phyloP scores from a whole-genome alignment of 1,140 invertebrate species.

The Papilio xuthus region DNA sequence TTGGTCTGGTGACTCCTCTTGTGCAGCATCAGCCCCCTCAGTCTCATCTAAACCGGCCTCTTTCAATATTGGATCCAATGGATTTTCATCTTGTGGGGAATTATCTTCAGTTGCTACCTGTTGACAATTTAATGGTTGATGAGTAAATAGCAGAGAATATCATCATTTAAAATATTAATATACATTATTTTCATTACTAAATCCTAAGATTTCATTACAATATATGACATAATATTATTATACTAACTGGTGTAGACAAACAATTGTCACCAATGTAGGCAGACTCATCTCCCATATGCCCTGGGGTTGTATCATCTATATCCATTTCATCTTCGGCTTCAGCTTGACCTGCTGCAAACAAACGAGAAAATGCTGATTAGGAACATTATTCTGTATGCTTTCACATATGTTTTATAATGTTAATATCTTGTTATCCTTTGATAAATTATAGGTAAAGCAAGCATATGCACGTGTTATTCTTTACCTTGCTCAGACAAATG shows the following conservation, averaged over 20 bases:
- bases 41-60: slow-evolving; percentile 62
- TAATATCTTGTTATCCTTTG: not conserved
- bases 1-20: slow-evolving; percentile 79
- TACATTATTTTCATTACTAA: too few relatives aligned
- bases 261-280: slow-evolving; percentile 80
- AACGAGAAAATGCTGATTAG: not conserved
- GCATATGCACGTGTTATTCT: not conserved
- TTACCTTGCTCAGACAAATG: slow-evolving; percentile 65
- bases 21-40: slow-evolving; percentile 57
- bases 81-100: slow-evolving; percentile 71
- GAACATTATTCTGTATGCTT: not conserved
- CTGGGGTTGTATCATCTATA: slow-evolving; percentile 73
- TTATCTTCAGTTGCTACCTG: slow-evolving; percentile 74
- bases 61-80: slow-evolving; percentile 69
- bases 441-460: not conserved
- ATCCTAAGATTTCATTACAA: too few relatives aligned
- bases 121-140: not conserved
- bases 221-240: not conserved
- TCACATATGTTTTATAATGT: not conserved
- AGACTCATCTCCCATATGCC: slow-evolving; percentile 68
- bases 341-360: slow-evolving; percentile 51
- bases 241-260: slow-evolving; percentile 77
- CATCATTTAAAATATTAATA: too few relatives aligned
- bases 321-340: slow-evolving; percentile 77
- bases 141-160: too few relatives aligned